Percentiles rank a stretch among this genome's conserved stretches.
These are phyloP conservation scores for Dendrocincla tyrannina DNA, from an alignment of 2,797 vertebrate genomes.

Conservation along the genomic window DNA sequence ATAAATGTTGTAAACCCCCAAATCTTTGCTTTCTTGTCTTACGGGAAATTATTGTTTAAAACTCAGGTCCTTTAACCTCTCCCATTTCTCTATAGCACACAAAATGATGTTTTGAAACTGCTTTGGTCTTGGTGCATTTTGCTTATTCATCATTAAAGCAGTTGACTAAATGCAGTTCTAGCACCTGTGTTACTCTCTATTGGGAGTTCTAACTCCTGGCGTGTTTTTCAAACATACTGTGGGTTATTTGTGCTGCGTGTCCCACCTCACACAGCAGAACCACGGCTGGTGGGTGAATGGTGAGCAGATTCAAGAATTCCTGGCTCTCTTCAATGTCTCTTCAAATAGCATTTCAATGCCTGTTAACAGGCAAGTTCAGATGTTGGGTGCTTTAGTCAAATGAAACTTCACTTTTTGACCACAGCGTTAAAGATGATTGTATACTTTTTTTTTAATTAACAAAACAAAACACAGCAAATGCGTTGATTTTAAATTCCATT, in stretches of 20 bases:
- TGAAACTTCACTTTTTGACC: not conserved
- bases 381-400: not conserved
- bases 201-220: not conserved
- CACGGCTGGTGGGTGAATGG: not conserved
- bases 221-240: not conserved
- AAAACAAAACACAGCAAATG: not conserved
- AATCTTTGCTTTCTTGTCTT: not conserved
- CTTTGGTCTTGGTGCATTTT: not conserved
- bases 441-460: not conserved
- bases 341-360: not conserved
- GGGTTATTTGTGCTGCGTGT: not conserved
- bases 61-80: not conserved
- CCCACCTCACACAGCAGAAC: not conserved
- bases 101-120: not conserved
- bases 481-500: not conserved
- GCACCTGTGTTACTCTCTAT: accelerated
- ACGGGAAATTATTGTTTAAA: not conserved
- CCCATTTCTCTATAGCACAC: not conserved
- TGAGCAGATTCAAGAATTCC: not conserved
- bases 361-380: not conserved
- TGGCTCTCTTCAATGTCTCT: not conserved
- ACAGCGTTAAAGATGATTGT: not conserved
- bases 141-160: not conserved
- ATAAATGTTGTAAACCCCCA: not conserved
- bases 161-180: not conserved